A percentile compares a stretch with the other conserved stretches of the same genome.
Conservation (phyloP, 1,140 invertebrate species). For the Leptinotarsa defecta region DNA sequence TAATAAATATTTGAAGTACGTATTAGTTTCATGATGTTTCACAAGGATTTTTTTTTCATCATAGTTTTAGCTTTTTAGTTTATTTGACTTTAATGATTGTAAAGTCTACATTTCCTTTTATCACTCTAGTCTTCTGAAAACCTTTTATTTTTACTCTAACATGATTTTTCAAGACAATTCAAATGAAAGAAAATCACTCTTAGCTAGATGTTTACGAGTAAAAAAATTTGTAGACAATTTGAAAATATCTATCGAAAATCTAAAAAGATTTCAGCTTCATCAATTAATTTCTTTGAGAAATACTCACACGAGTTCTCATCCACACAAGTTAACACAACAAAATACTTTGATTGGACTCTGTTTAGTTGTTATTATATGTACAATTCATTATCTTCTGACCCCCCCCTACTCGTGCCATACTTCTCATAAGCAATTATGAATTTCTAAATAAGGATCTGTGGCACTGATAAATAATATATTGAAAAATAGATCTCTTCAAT, state of each 20-base stretch:
- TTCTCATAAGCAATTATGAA: not conserved
- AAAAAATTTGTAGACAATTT: not conserved
- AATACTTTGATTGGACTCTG: not conserved
- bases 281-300: not conserved
- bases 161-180: not conserved
- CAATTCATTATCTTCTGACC: conserved; percentile 14
- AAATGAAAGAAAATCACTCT: not conserved
- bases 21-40: too few species aligned
- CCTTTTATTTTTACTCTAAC: too few species aligned
- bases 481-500: too few species aligned
- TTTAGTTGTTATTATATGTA: conserved; percentile 13
- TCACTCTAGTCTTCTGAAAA: too few species aligned
- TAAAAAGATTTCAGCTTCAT: not conserved
- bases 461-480: too few species aligned
- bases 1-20: too few species aligned
- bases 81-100: too few species aligned
- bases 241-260: not conserved
- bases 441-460: not conserved
- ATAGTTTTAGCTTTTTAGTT: too few species aligned
- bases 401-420: not conserved
- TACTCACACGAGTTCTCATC: not conserved
- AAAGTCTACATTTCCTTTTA: too few species aligned
- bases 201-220: not conserved
- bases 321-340: conserved; percentile 10
- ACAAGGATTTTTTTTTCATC: too few species aligned